A percentile compares a stretch with the other conserved stretches of the same genome.
phyloP scores from a whole-genome alignment of 2,113 vertebrate genomes.

The Apodemus sylvaticus region DNA sequence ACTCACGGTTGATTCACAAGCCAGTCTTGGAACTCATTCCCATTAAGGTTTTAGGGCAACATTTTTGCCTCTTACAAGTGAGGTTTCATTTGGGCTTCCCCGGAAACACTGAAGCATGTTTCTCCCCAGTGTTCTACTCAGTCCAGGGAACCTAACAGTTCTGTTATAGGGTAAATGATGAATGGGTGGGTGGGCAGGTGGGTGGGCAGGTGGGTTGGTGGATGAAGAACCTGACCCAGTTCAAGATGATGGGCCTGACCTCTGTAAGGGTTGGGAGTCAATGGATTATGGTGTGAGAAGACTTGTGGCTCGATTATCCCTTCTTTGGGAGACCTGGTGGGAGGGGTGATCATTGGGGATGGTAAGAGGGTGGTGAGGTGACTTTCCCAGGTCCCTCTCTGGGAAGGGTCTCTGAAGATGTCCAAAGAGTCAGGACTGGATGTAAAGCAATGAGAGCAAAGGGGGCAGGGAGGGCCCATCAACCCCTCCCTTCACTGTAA shows the following conservation, averaged over 20 bases:
- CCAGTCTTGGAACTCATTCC: neutral
- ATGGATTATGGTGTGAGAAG: neutral
- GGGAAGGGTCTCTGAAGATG: slow-evolving; percentile 33
- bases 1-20: neutral
- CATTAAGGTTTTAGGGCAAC: neutral
- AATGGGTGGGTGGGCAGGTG: neutral
- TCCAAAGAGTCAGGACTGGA: neutral
- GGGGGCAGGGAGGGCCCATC: no score
- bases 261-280: neutral
- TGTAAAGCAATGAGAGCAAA: neutral
- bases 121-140: neutral
- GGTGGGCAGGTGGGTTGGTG: neutral
- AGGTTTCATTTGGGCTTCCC: neutral
- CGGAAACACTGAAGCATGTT: neutral
- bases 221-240: neutral
- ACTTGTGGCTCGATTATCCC: neutral
- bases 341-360: neutral
- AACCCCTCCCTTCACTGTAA: neutral
- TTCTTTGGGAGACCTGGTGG: neutral
- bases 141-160: neutral
- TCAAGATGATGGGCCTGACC: neutral
- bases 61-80: neutral
- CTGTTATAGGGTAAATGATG: neutral
- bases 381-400: neutral
- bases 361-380: no score